Percentiles rank a stretch among this genome's conserved stretches.
Evolutionary conservation across 2,113 vertebrate genomes (phyloP).

Genomic region (Microcebus tavaratra): DNA sequence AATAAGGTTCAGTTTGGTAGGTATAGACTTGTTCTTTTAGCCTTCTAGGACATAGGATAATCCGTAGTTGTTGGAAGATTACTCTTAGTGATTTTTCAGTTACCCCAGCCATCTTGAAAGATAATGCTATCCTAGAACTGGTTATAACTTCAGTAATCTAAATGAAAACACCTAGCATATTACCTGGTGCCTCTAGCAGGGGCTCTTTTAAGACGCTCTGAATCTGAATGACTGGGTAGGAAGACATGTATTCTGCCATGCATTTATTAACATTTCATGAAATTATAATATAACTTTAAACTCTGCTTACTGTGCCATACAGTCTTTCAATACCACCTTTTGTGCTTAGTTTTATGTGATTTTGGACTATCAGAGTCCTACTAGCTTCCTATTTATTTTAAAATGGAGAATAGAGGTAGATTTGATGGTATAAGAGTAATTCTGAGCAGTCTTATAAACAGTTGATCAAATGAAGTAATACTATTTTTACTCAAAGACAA

Average conservation of each 20-base stretch:
- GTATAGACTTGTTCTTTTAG: background rate
- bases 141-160: background rate
- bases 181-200: background rate
- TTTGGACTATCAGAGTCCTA: background rate
- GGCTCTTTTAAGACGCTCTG: background rate
- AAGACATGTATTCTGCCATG: background rate
- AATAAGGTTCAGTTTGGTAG: background rate
- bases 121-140: background rate
- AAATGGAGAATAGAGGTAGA: background rate
- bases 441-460: background rate
- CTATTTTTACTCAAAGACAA: background rate
- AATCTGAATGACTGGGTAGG: background rate
- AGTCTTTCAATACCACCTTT: background rate
- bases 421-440: constrained; percentile 12
- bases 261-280: constrained; percentile 15
- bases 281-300: background rate
- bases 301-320: background rate
- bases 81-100: background rate
- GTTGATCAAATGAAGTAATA: background rate
- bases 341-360: background rate
- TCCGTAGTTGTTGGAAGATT: background rate
- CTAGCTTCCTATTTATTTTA: background rate
- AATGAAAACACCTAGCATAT: background rate
- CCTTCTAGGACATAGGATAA: background rate
- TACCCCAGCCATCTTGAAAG: background rate